These are phyloP conservation scores for Condylura cristata DNA, from an alignment of 2,113 vertebrate genomes.

Conservation along the genomic window DNA sequence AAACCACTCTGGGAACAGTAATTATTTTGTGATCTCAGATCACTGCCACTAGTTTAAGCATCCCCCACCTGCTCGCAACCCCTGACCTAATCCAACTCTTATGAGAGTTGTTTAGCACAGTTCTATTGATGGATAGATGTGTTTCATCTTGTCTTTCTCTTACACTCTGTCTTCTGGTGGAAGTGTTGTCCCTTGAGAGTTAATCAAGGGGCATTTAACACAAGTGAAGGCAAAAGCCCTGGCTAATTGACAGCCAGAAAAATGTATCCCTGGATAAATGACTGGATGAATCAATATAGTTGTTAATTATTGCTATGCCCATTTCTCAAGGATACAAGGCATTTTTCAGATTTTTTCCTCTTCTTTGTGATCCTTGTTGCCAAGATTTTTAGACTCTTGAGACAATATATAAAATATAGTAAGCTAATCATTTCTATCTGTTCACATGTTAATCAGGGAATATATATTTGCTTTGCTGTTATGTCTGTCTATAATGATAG, in stretches of 20 bases:
- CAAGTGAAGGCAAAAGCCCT: neutral
- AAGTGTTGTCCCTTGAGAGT: neutral
- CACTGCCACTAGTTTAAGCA: neutral
- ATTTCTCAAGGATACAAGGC: neutral
- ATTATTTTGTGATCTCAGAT: conserved; percentile 48
- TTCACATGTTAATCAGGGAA: neutral
- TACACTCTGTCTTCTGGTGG: conserved; percentile 8
- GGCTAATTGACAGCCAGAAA: neutral
- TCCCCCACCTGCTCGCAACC: neutral
- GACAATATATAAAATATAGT: neutral
- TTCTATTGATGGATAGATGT: neutral
- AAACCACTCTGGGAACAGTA: neutral
- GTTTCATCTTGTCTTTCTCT: conserved; percentile 45
- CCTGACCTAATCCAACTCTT: neutral
- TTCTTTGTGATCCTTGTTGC: neutral
- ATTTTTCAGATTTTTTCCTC: neutral
- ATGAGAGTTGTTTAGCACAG: neutral
- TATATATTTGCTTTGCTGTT: neutral
- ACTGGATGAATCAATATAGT: neutral
- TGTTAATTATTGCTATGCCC: neutral
- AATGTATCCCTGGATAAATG: neutral
- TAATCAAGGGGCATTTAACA: conserved; percentile 36
- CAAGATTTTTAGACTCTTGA: neutral
- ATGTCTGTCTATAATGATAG: neutral
- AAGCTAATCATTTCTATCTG: neutral